Evolutionary conservation across 2,797 vertebrate genomes (phyloP).

Genomic region (Scyliorhinus canicula): DNA sequence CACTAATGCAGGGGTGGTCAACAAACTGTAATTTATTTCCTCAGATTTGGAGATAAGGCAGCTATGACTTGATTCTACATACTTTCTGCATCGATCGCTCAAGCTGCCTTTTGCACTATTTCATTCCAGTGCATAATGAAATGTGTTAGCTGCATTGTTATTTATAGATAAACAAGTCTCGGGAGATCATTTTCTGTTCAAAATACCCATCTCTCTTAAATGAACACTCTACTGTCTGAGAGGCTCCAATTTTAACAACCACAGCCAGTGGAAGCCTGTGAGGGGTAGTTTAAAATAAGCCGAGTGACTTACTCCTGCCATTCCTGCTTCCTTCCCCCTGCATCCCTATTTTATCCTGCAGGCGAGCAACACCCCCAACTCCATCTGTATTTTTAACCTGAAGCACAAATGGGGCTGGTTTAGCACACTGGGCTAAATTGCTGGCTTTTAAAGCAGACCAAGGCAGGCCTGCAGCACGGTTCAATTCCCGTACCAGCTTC

Average conservation of each 20-base stretch:
- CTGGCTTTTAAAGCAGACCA: too few relatives aligned
- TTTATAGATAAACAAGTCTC: background rate
- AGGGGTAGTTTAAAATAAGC: background rate
- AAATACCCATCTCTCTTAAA: background rate
- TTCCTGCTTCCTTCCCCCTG: background rate
- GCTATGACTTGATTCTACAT: background rate
- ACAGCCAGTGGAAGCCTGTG: background rate
- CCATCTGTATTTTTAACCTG: background rate
- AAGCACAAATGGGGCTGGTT: fast-evolving
- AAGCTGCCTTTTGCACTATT: background rate
- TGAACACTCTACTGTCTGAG: background rate
- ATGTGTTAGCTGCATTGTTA: background rate
- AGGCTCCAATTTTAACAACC: background rate
- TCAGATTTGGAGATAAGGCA: background rate
- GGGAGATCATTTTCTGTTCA: background rate
- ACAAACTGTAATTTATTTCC: background rate
- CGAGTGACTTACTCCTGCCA: background rate
- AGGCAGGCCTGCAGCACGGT: too few relatives aligned
- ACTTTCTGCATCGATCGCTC: background rate
- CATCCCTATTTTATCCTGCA: background rate
- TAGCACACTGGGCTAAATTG: too few relatives aligned
- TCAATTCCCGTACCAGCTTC: too few relatives aligned
- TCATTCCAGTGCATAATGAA: background rate
- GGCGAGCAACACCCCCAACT: background rate
- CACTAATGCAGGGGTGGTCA: too few relatives aligned